These are phyloP conservation scores for Mycteria americana DNA, from an alignment of 2,797 vertebrate species.

Conservation along the genomic window DNA sequence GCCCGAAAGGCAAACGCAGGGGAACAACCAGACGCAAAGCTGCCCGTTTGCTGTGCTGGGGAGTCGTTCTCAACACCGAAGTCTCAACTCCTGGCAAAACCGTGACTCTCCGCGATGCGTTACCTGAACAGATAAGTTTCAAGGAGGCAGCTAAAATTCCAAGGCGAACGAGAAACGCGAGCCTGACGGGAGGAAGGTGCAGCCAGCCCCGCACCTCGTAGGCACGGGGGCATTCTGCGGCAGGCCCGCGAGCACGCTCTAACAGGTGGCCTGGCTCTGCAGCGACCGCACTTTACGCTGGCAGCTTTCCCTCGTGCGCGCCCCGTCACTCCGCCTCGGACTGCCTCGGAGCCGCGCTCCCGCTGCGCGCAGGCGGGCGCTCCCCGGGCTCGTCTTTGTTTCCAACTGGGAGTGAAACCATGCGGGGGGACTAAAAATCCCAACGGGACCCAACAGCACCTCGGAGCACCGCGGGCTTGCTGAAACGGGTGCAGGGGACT, in stretches of 20 bases:
- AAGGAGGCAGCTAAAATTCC: background rate
- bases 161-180: rapidly evolving
- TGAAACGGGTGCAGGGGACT: background rate
- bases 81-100: background rate
- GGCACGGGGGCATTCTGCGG: background rate
- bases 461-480: rapidly evolving
- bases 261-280: slow-evolving; percentile 16
- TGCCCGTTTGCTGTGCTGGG: background rate
- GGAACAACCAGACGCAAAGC: background rate
- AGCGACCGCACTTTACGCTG: rapidly evolving
- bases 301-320: background rate
- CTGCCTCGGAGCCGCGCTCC: background rate
- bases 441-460: rapidly evolving
- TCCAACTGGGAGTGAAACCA: background rate
- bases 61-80: background rate
- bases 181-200: background rate
- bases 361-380: rapidly evolving
- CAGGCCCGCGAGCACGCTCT: background rate
- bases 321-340: rapidly evolving
- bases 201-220: background rate
- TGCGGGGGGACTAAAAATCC: background rate
- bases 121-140: rapidly evolving
- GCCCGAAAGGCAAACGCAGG: background rate
- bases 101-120: rapidly evolving
- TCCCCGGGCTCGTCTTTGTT: rapidly evolving